Percentiles rank a stretch among this genome's conserved stretches.
These are phyloP conservation scores for Sepioteuthis lessoniana DNA, from an alignment of 2,888 invertebrate species.

Conservation along the genomic window DNA sequence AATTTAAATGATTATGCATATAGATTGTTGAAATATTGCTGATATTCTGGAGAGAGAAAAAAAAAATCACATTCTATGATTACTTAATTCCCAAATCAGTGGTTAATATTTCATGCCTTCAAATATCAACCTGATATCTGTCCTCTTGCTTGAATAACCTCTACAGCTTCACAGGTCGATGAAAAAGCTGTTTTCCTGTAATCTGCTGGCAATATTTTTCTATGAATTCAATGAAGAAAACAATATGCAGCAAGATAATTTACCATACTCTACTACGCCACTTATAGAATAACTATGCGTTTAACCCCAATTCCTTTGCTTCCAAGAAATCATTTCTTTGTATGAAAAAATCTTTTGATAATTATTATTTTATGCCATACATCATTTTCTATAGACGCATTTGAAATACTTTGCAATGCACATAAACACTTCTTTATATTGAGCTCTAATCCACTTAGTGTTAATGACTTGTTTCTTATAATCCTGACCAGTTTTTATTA, in stretches of 20 bases:
- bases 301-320: conserved; percentile 46
- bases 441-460: conserved; percentile 45
- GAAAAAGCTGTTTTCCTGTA: background rate
- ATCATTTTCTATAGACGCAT: conserved; percentile 46
- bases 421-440: conserved; percentile 44
- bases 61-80: conserved; percentile 15
- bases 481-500: conserved; percentile 43
- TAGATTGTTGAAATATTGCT: conserved; percentile 44
- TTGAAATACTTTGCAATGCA: conserved; percentile 48
- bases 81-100: conserved; percentile 44
- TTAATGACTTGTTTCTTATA: conserved; percentile 45
- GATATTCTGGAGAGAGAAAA: conserved; percentile 34
- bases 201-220: conserved; percentile 46
- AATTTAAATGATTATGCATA: conserved; percentile 41
- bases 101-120: conserved; percentile 47
- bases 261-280: conserved; percentile 34
- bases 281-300: conserved; percentile 38
- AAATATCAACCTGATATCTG: conserved; percentile 45
- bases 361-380: conserved; percentile 46
- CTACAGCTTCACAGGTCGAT: conserved; percentile 39
- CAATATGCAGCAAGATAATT: conserved; percentile 39
- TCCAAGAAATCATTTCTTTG: conserved; percentile 36
- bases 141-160: conserved; percentile 44
- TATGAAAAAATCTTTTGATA: conserved; percentile 11
- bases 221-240: conserved; percentile 43